Evolutionary conservation across 2,888 invertebrate species (phyloP).

Genomic region (Scelioninae gen. 1): DNA sequence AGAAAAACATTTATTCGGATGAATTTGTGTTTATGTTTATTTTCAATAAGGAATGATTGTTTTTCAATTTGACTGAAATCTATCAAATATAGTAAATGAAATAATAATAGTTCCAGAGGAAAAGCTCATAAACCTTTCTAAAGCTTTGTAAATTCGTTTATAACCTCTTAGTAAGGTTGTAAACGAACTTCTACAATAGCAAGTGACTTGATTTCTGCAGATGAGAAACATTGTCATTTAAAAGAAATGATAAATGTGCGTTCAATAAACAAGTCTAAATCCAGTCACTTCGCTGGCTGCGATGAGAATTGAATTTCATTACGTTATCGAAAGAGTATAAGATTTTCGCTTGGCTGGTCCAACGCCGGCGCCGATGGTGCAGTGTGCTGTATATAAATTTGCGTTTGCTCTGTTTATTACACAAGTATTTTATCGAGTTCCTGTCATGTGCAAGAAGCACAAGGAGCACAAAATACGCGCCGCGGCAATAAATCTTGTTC

Average conservation of each 20-base stretch:
- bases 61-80: too few relatives aligned
- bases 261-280: slow-evolving; percentile 52
- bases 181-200: slow-evolving; percentile 6
- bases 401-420: slow-evolving; percentile 78
- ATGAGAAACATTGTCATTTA: slow-evolving; percentile 20
- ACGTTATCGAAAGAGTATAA: slow-evolving; percentile 53
- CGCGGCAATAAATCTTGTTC: slow-evolving; percentile 73
- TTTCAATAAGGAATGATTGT: too few relatives aligned
- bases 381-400: slow-evolving; percentile 76
- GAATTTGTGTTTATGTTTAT: too few relatives aligned
- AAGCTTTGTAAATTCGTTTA: too few relatives aligned
- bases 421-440: slow-evolving; percentile 80
- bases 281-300: slow-evolving; percentile 19
- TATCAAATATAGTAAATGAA: too few relatives aligned
- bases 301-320: slow-evolving; percentile 68
- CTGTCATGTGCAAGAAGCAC: slow-evolving; percentile 77
- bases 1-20: too few relatives aligned
- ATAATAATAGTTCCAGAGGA: too few relatives aligned
- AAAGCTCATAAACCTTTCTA: too few relatives aligned
- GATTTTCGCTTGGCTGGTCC: slow-evolving; percentile 42
- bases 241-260: slow-evolving; percentile 37
- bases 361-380: slow-evolving; percentile 24
- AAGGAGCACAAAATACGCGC: slow-evolving; percentile 60
- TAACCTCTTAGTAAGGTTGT: too few relatives aligned
- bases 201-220: slow-evolving; percentile 8